Conservation (phyloP, 2,888 invertebrate species). For the Nymphalis c-album region DNA sequence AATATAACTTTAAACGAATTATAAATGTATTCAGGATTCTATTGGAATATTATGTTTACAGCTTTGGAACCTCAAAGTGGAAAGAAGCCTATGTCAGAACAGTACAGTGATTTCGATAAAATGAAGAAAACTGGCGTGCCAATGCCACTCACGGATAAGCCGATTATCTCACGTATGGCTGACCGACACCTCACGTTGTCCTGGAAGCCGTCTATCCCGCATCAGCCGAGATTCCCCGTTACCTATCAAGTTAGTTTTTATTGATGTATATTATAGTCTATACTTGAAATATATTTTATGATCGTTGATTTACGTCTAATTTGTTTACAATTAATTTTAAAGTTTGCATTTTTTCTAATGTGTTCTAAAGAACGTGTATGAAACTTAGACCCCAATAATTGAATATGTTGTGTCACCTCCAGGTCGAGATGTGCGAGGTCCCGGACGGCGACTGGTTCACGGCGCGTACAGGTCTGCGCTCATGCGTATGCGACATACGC, state of each 20-base stretch:
- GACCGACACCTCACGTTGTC: conserved; percentile 93
- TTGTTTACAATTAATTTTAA: too few species aligned
- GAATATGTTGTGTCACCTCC: neutral
- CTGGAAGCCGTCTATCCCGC: conserved; percentile 96
- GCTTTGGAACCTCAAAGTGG: conserved; percentile 84
- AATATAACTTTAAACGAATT: too few species aligned
- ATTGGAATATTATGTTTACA: conserved; percentile 46
- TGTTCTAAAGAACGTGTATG: too few species aligned
- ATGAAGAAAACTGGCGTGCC: conserved; percentile 92
- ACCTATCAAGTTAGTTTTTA: conserved; percentile 88
- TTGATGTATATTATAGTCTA: neutral
- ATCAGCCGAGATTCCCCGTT: conserved; percentile 92
- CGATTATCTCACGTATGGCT: conserved; percentile 95
- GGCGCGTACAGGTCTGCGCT: conserved; percentile 90
- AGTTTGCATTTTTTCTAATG: too few species aligned
- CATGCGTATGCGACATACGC: conserved; percentile 93
- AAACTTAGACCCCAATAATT: neutral
- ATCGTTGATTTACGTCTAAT: too few species aligned
- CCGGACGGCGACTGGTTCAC: conserved; percentile 97
- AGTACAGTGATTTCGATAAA: conserved; percentile 92
- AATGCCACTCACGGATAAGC: conserved; percentile 92
- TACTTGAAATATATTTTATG: too few species aligned
- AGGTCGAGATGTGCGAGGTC: conserved; percentile 94
- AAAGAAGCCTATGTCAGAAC: conserved; percentile 87
- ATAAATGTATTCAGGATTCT: too few species aligned